phyloP scores from a whole-genome alignment of 2,888 invertebrate species.

The Reticulitermes lucifugus region DNA sequence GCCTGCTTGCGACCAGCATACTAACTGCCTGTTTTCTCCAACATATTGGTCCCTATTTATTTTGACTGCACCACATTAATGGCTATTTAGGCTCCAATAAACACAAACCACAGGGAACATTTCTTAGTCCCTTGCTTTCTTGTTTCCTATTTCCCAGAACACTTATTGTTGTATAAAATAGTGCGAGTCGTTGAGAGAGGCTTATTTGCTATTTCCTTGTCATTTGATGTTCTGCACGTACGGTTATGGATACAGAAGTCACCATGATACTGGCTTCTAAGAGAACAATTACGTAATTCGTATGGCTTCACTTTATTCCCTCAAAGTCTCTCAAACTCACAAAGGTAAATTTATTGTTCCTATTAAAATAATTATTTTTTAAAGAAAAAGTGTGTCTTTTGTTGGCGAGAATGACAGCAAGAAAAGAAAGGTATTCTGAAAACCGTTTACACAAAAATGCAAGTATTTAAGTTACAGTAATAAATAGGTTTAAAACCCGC shows the following conservation, averaged over 20 bases:
- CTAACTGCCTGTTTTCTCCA: neutral
- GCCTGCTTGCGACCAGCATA: neutral
- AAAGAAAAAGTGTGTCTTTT: too few species aligned
- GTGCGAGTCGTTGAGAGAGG: neutral
- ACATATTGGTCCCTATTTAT: neutral
- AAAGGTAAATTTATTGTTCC: too few species aligned
- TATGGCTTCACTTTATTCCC: too few species aligned
- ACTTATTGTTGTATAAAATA: neutral
- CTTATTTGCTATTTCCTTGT: neutral
- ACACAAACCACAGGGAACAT: slow-evolving; percentile 16
- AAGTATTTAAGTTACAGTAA: too few species aligned
- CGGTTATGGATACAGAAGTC: neutral
- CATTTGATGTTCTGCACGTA: neutral
- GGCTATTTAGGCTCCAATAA: slow-evolving; percentile 40
- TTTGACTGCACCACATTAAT: slow-evolving; percentile 18
- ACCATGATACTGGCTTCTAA: too few species aligned
- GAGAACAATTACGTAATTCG: too few species aligned
- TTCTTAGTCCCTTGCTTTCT: neutral
- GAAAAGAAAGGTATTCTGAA: too few species aligned
- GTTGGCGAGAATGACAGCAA: too few species aligned
- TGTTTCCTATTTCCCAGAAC: neutral
- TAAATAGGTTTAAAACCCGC: too few species aligned
- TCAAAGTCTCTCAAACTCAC: too few species aligned
- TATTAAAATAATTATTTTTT: too few species aligned
- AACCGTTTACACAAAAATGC: too few species aligned